Evolutionary conservation across 2,113 vertebrate genomes (phyloP).

Genomic region (Myodes glareolus): DNA sequence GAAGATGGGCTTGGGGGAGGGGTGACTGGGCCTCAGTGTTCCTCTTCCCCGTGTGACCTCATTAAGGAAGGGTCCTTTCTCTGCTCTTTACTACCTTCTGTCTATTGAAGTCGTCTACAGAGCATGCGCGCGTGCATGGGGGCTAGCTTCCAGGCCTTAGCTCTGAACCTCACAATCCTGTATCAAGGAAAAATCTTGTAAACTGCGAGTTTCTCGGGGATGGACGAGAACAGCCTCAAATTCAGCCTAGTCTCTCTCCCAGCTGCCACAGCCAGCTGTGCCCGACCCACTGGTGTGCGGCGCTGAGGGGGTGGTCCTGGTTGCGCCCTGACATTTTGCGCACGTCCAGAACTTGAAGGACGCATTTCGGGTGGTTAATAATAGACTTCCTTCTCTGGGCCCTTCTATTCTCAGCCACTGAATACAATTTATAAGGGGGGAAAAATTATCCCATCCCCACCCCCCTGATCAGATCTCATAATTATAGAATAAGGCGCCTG

Average conservation of each 20-base stretch:
- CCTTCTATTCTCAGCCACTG: slow-evolving; percentile 78
- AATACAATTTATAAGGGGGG: slow-evolving; percentile 75
- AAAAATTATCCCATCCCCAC: background rate
- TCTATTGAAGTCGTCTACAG: background rate
- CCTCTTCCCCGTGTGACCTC: background rate
- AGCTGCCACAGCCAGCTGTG: slow-evolving; percentile 52
- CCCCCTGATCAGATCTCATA: slow-evolving; percentile 69
- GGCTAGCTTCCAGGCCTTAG: background rate
- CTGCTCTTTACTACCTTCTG: background rate
- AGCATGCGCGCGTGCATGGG: too few species aligned
- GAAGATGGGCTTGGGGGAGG: background rate
- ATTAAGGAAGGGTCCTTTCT: background rate
- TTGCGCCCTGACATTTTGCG: slow-evolving; percentile 84
- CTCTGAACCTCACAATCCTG: background rate
- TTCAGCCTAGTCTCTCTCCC: too few species aligned
- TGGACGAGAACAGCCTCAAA: background rate
- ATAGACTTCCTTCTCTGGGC: slow-evolving; percentile 84
- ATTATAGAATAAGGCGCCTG: slow-evolving; percentile 76
- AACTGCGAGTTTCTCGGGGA: background rate
- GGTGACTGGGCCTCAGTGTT: background rate
- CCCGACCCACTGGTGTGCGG: slow-evolving; percentile 44
- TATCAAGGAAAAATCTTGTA: background rate
- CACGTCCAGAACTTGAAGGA: slow-evolving; percentile 83
- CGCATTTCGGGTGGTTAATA: slow-evolving; percentile 86
- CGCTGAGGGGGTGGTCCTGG: slow-evolving; percentile 78